A percentile compares a stretch with the other conserved stretches of the same genome.
phyloP scores from a whole-genome alignment of 2,888 invertebrate genomes.

The Cheilosia vulpina region DNA sequence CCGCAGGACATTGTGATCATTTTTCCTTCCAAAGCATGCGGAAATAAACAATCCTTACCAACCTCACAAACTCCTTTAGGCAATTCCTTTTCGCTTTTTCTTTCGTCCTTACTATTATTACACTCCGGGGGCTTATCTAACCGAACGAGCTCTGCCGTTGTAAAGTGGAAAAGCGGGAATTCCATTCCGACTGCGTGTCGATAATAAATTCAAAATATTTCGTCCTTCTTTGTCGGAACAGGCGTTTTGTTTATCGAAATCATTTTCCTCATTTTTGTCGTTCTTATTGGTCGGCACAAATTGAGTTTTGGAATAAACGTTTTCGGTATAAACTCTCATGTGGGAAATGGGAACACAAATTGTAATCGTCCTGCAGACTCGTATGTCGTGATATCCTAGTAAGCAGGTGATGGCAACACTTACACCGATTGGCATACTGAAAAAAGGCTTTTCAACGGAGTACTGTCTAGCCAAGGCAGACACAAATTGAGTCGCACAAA shows the following conservation, averaged over 20 bases:
- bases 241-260: conserved; percentile 17
- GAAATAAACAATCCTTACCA: conserved; percentile 24
- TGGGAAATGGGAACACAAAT: not conserved
- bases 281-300: conserved; percentile 19
- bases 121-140: conserved; percentile 49
- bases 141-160: conserved; percentile 2
- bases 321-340: conserved; percentile 1
- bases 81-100: conserved; percentile 24
- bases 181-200: conserved; percentile 19
- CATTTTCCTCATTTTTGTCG: not conserved
- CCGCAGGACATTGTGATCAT: conserved; percentile 49
- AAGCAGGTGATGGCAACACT: not conserved
- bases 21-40: conserved; percentile 20
- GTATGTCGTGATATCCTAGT: conserved; percentile 25
- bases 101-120: conserved; percentile 16
- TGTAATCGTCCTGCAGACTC: conserved; percentile 30
- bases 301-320: conserved; percentile 36
- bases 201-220: conserved; percentile 39
- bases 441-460: too few species aligned
- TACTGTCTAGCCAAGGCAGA: too few species aligned
- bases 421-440: not conserved
- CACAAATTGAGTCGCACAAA: too few species aligned
- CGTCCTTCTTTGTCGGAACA: conserved; percentile 2
- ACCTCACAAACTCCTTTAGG: conserved; percentile 13
- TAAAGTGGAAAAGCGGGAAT: conserved; percentile 48